These are phyloP conservation scores for Celastrina argiolus DNA, from an alignment of 2,888 invertebrate genomes.

Conservation along the genomic window DNA sequence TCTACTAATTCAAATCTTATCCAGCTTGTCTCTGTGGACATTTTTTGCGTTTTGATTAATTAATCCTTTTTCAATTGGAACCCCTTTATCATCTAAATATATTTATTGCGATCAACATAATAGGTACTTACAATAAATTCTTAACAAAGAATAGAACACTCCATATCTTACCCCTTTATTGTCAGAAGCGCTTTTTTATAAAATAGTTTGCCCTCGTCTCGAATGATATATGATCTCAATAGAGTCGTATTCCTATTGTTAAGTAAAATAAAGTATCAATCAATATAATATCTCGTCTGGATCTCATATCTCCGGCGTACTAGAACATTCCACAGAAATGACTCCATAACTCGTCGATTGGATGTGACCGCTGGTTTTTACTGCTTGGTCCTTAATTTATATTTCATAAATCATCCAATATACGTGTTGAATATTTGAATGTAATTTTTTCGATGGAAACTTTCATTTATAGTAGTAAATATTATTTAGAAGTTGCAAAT, in stretches of 20 bases:
- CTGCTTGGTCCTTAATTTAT: neutral
- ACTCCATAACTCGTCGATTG: neutral
- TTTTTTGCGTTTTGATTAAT: neutral
- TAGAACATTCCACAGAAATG: neutral
- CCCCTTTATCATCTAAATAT: neutral
- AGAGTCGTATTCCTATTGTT: neutral
- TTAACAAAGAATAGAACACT: neutral
- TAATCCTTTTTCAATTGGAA: neutral
- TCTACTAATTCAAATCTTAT: neutral
- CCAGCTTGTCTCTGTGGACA: neutral
- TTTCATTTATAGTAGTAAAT: neutral
- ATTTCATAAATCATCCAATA: neutral
- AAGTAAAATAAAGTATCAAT: constrained; percentile 6
- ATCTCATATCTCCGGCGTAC: neutral
- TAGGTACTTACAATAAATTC: neutral
- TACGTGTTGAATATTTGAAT: neutral
- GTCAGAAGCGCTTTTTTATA: constrained; percentile 3
- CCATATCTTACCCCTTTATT: constrained; percentile 12
- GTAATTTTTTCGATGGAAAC: too few relatives aligned
- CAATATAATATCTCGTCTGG: neutral
- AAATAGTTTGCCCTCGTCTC: neutral
- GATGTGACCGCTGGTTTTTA: neutral
- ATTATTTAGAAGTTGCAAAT: neutral
- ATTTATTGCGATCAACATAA: neutral
- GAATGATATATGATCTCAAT: constrained; percentile 8